Evolutionary conservation across 64 coral and sea anemone genomes (phyloP).

Genomic region (Stichodactyla mertensii): DNA sequence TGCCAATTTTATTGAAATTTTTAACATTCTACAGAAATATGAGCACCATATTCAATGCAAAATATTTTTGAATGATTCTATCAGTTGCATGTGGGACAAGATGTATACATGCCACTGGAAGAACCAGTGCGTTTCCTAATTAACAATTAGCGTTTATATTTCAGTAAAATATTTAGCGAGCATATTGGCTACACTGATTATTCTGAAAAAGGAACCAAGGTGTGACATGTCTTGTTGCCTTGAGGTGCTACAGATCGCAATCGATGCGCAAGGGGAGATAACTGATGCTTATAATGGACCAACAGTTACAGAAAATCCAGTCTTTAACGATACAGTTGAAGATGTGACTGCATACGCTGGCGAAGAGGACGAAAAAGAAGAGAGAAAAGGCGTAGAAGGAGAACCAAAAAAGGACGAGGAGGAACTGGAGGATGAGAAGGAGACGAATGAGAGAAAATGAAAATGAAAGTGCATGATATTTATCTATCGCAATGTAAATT

Average conservation of each 20-base stretch:
- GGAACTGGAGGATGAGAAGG: too few species aligned
- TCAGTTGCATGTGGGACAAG: too few species aligned
- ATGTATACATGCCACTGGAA: too few species aligned
- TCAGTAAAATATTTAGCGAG: neutral
- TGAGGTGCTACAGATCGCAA: neutral
- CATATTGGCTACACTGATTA: neutral
- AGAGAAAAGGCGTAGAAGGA: neutral
- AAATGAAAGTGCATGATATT: too few species aligned
- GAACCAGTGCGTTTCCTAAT: neutral
- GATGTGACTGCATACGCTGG: neutral
- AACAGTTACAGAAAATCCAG: neutral
- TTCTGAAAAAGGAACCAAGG: neutral
- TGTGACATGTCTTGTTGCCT: neutral
- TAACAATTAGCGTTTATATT: neutral
- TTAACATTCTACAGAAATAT: too few species aligned
- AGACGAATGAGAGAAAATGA: too few species aligned
- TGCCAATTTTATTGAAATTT: too few species aligned
- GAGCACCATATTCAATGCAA: too few species aligned
- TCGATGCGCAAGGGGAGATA: neutral
- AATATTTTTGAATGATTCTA: too few species aligned
- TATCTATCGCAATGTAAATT: too few species aligned
- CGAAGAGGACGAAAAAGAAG: neutral
- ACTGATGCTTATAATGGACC: neutral
- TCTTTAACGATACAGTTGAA: neutral
- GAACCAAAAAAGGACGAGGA: neutral